phyloP scores from a whole-genome alignment of 2,888 invertebrate genomes.

The Bombylius major region DNA sequence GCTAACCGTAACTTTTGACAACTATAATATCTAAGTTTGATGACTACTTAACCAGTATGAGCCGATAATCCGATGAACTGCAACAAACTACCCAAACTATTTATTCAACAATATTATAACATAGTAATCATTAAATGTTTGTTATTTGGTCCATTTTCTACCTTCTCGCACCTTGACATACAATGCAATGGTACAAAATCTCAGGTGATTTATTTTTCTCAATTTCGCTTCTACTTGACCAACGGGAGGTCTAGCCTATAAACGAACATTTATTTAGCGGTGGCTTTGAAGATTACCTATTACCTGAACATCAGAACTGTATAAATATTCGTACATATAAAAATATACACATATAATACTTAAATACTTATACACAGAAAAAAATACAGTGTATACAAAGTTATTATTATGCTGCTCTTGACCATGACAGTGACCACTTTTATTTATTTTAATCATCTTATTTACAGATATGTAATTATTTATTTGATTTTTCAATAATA shows the following conservation, averaged over 20 bases:
- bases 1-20: too few relatives aligned
- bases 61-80: background rate
- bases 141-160: background rate
- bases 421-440: background rate
- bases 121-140: background rate
- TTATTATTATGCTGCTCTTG: background rate
- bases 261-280: slow-evolving; percentile 13
- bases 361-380: too few relatives aligned
- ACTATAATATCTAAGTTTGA: background rate
- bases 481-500: background rate
- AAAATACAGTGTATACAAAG: too few relatives aligned
- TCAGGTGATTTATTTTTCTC: slow-evolving; percentile 13
- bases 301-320: slow-evolving; percentile 10
- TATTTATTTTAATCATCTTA: background rate
- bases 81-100: background rate
- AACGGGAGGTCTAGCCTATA: slow-evolving; percentile 11
- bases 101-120: background rate
- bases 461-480: background rate
- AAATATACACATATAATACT: too few relatives aligned
- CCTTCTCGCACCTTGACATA: background rate
- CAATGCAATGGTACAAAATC: background rate
- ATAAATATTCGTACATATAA: too few relatives aligned
- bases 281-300: slow-evolving; percentile 14
- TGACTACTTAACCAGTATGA: background rate
- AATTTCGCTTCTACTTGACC: slow-evolving; percentile 7